Conservation (phyloP, 1,140 invertebrate genomes). For the Pogonognathellus flavescens region DNA sequence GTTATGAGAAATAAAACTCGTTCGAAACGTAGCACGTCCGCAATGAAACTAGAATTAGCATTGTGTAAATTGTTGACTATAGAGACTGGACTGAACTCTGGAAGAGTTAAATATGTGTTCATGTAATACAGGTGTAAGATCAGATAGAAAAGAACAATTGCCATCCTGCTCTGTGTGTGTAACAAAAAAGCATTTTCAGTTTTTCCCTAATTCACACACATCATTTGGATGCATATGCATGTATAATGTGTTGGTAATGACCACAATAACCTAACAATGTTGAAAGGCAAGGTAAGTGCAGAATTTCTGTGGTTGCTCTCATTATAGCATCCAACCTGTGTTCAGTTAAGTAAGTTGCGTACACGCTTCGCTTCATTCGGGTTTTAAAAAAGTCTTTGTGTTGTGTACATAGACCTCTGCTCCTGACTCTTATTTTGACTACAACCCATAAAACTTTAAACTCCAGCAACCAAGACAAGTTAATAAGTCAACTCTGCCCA, state of each 20-base stretch:
- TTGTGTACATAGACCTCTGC: background rate
- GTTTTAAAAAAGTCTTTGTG: background rate
- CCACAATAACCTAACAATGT: slow-evolving; percentile 3
- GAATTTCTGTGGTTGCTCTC: background rate
- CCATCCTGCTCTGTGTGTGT: background rate
- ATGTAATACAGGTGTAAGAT: slow-evolving; percentile 35
- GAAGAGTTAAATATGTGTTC: background rate
- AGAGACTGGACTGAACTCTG: slow-evolving; percentile 5
- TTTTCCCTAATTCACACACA: slow-evolving; percentile 33
- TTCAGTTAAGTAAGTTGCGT: background rate
- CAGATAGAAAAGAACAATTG: slow-evolving; percentile 46
- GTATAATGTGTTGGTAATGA: background rate
- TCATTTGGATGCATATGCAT: background rate
- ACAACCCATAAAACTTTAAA: no score
- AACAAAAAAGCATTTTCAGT: background rate
- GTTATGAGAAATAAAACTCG: slow-evolving; percentile 46
- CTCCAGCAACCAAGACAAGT: no score
- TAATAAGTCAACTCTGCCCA: no score
- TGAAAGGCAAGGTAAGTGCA: background rate
- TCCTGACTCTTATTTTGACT: background rate
- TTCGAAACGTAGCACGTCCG: background rate
- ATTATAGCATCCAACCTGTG: background rate
- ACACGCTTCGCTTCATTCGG: slow-evolving; percentile 11
- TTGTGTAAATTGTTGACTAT: background rate
- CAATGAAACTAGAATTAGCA: background rate